phyloP scores from a whole-genome alignment of 2,113 vertebrate species.

The Elanus axillaris region DNA sequence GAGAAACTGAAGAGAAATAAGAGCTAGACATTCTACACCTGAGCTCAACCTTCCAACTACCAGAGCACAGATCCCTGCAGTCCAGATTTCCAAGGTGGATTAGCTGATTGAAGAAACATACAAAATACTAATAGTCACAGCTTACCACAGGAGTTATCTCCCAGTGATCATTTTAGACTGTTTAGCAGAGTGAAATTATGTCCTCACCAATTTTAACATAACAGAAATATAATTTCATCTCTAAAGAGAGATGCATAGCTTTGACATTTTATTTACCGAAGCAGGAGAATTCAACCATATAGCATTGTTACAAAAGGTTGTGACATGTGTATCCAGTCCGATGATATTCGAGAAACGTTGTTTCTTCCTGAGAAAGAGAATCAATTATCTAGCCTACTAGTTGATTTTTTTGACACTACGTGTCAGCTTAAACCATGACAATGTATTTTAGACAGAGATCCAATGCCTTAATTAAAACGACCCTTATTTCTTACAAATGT shows the following conservation, averaged over 20 bases:
- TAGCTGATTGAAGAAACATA: not conserved
- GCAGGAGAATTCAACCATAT: not conserved
- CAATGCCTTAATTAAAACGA: not conserved
- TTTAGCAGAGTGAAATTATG: not conserved
- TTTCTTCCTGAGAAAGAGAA: not conserved
- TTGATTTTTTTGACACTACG: not conserved
- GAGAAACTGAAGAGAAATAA: not conserved
- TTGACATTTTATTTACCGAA: not conserved
- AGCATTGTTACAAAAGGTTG: not conserved
- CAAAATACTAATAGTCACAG: not conserved
- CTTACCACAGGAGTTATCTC: not conserved
- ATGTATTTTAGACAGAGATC: not conserved
- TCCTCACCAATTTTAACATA: not conserved
- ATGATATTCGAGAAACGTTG: not conserved
- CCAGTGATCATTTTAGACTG: not conserved
- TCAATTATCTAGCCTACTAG: not conserved
- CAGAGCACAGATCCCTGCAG: not conserved
- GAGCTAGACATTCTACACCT: not conserved
- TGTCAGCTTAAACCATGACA: not conserved
- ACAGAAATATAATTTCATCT: not conserved
- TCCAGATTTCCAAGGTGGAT: not conserved
- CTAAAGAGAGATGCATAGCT: not conserved
- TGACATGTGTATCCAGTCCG: not conserved
- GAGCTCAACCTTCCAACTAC: not conserved
- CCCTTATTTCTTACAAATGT: not conserved